Evolutionary conservation across 2,797 vertebrate species (phyloP).

Genomic region (Onychomys arenicola): DNA sequence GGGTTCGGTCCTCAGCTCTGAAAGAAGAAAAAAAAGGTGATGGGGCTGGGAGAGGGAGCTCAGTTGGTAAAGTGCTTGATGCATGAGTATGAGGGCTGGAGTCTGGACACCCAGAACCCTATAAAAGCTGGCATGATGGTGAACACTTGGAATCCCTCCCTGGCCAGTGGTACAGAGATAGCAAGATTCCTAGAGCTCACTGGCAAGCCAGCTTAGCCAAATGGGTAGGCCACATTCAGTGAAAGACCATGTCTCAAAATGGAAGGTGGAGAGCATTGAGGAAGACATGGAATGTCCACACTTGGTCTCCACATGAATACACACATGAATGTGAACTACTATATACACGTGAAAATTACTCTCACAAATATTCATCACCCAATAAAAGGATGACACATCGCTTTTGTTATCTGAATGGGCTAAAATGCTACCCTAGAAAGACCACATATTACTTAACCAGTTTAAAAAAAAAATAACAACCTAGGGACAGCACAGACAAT

Average conservation of each 20-base stretch:
- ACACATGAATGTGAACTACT: neutral
- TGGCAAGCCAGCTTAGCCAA: too few species aligned
- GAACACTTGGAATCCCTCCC: too few species aligned
- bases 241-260: neutral
- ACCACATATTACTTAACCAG: neutral
- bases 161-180: neutral
- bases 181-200: neutral
- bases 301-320: neutral
- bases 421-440: slow-evolving; percentile 33
- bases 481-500: neutral
- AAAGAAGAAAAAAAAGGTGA: too few species aligned
- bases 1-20: too few species aligned
- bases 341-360: too few species aligned
- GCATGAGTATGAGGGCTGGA: neutral
- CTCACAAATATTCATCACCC: neutral
- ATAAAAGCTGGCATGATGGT: neutral
- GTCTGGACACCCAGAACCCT: neutral
- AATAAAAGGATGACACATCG: neutral
- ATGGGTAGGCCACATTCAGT: neutral
- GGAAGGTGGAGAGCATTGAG: neutral
- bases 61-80: neutral
- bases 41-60: too few species aligned
- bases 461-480: too few species aligned
- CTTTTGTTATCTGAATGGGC: neutral
- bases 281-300: neutral